A percentile compares a stretch with the other conserved stretches of the same genome.
phyloP scores from a whole-genome alignment of 2,797 vertebrate genomes.

The Erethizon dorsatum region DNA sequence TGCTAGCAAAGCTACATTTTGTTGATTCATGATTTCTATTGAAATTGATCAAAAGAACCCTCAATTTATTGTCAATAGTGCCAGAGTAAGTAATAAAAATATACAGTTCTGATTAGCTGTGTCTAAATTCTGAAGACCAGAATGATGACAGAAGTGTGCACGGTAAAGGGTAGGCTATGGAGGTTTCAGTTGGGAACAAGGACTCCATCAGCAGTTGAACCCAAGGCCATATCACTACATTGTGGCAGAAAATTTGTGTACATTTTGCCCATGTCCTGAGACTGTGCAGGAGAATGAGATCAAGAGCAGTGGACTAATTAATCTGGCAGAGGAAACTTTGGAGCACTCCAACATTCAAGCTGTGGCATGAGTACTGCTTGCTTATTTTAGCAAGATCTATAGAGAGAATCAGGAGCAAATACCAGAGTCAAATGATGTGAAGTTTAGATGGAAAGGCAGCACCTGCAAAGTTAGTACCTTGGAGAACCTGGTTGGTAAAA shows the following conservation, averaged over 20 bases:
- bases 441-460: background rate
- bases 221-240: background rate
- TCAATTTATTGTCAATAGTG: background rate
- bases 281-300: background rate
- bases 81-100: background rate
- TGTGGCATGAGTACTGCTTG: background rate
- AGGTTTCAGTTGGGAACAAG: background rate
- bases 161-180: background rate
- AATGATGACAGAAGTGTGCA: background rate
- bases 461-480: background rate
- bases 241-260: background rate
- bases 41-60: background rate
- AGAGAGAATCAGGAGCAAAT: background rate
- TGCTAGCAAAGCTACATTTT: background rate
- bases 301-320: background rate
- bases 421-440: background rate
- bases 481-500: background rate
- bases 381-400: background rate
- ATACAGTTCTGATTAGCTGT: background rate
- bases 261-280: background rate
- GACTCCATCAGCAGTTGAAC: background rate
- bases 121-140: background rate
- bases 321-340: background rate
- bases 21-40: background rate
- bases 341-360: background rate